phyloP scores from a whole-genome alignment of 2,113 vertebrate genomes.

The Tragelaphus strepsiceros region DNA sequence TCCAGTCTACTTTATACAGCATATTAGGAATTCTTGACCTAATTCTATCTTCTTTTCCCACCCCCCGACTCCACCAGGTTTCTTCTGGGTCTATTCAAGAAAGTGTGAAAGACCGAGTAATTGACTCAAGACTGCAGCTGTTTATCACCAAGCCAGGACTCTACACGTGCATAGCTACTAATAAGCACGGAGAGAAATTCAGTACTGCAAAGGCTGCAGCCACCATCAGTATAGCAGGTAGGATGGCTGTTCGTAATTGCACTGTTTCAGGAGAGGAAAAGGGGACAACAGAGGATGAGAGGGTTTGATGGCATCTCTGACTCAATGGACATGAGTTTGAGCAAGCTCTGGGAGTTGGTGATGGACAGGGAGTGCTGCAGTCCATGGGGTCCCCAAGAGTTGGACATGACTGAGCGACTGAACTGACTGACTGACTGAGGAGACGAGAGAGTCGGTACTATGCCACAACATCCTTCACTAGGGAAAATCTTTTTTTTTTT shows the following conservation, averaged over 20 bases:
- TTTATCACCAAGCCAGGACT: slow-evolving; percentile 90
- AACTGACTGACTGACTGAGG: not conserved
- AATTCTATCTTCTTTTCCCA: not conserved
- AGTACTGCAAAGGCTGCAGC: slow-evolving; percentile 93
- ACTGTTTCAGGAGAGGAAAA: not conserved
- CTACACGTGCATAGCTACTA: slow-evolving; percentile 94
- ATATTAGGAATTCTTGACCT: not conserved
- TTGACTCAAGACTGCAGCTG: slow-evolving; percentile 89
- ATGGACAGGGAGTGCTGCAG: not conserved
- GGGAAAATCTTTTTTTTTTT: not conserved
- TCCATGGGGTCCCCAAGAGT: not conserved
- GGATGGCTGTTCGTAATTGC: not conserved
- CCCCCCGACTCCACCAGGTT: slow-evolving; percentile 79
- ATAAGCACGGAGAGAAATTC: slow-evolving; percentile 92
- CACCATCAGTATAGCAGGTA: slow-evolving; percentile 91
- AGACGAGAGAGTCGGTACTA: not conserved
- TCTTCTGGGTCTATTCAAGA: slow-evolving; percentile 89
- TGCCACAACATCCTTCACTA: not conserved
- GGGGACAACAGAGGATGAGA: not conserved
- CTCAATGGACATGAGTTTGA: not conserved
- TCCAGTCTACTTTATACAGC: not conserved
- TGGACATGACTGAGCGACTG: not conserved
- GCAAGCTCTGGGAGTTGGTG: not conserved
- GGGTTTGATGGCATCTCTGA: not conserved
- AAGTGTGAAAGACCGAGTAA: slow-evolving; percentile 87